Conservation (phyloP, 1,140 invertebrate species). For the Drosophila sucinea region DNA sequence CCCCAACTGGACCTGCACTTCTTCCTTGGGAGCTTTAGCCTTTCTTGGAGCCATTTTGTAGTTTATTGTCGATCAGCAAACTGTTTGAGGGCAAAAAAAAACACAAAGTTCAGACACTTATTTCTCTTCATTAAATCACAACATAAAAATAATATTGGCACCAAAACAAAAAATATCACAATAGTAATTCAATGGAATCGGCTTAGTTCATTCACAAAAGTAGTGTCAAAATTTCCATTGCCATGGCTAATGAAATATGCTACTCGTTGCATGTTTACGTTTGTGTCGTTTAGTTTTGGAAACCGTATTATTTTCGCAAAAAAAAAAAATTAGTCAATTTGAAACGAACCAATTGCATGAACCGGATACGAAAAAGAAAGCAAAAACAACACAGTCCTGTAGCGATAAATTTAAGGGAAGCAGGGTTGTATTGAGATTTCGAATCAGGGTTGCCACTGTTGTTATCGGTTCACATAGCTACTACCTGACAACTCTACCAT, state of each 20-base stretch:
- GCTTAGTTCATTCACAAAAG: slow-evolving; percentile 9
- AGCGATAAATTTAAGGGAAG: slow-evolving; percentile 49
- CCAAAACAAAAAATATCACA: slow-evolving; percentile 32
- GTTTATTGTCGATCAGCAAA: slow-evolving; percentile 53
- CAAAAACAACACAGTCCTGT: slow-evolving; percentile 41
- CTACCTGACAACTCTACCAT: background rate
- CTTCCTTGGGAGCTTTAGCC: slow-evolving; percentile 97
- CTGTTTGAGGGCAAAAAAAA: slow-evolving; percentile 36
- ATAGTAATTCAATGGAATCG: slow-evolving; percentile 42
- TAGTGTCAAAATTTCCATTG: background rate
- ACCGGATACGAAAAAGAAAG: slow-evolving; percentile 77
- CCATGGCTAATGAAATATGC: background rate
- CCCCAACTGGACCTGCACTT: slow-evolving; percentile 97
- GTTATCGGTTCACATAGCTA: slow-evolving; percentile 7
- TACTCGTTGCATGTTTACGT: slow-evolving; percentile 34
- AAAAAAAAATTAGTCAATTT: slow-evolving; percentile 31
- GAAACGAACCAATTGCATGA: slow-evolving; percentile 71
- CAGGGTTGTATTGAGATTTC: slow-evolving; percentile 26
- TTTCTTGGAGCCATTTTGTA: slow-evolving; percentile 96
- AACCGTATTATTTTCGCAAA: slow-evolving; percentile 44
- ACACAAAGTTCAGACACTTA: slow-evolving; percentile 29
- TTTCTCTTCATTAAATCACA: slow-evolving; percentile 35
- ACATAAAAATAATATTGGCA: slow-evolving; percentile 36
- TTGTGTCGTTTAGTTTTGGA: slow-evolving; percentile 30
- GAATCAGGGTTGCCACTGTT: slow-evolving; percentile 16